Conservation (phyloP, 2,797 vertebrate genomes). For the Avahi laniger region DNA sequence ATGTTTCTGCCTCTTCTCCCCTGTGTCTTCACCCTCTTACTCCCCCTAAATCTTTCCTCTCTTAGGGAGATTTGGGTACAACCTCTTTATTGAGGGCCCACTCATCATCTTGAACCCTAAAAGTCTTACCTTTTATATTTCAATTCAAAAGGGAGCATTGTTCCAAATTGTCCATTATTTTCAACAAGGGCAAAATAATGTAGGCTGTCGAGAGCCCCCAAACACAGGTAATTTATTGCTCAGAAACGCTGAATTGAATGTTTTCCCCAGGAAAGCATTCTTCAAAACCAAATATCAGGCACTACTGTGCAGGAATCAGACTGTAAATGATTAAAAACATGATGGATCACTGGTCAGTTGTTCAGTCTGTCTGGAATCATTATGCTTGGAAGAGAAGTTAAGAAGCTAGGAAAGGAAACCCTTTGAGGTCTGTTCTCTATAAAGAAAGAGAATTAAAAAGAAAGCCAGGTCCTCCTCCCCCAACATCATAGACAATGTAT, state of each 20-base stretch:
- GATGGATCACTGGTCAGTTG: constrained; percentile 78
- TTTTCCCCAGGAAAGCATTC: constrained; percentile 66
- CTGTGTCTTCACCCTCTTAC: neutral
- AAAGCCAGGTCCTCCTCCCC: neutral
- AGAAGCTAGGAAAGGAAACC: constrained; percentile 63
- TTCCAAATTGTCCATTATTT: constrained; percentile 62
- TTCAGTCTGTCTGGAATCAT: constrained; percentile 80
- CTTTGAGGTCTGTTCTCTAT: constrained; percentile 65
- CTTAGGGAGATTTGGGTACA: neutral
- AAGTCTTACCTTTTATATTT: constrained; percentile 49
- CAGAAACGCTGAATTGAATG: constrained; percentile 58
- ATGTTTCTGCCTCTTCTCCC: neutral
- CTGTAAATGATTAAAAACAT: constrained; percentile 79
- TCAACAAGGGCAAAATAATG: constrained; percentile 60
- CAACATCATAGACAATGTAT: neutral
- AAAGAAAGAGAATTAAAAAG: constrained; percentile 65
- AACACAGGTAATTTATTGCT: constrained; percentile 62
- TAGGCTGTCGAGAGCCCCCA: neutral
- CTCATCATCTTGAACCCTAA: constrained; percentile 43
- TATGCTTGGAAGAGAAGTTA: constrained; percentile 71
- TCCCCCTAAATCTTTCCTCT: neutral
- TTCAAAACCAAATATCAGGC: constrained; percentile 72
- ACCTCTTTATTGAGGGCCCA: neutral
- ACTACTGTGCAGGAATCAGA: constrained; percentile 65
- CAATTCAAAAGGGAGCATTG: constrained; percentile 51